Conservation (phyloP, 2,113 vertebrate genomes). For the Psittacula cyanocephala region DNA sequence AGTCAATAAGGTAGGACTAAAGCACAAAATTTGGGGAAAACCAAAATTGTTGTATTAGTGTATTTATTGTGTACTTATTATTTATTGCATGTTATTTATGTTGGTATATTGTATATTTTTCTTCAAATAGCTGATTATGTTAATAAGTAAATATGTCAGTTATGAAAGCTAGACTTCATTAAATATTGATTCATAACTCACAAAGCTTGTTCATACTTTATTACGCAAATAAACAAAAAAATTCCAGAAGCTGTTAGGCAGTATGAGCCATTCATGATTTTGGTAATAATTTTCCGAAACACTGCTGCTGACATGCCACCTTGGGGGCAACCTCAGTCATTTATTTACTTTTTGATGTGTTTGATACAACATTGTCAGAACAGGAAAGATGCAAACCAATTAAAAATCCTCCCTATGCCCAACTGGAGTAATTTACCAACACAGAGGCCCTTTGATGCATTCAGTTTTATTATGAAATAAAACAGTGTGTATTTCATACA, state of each 20-base stretch:
- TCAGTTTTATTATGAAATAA: conserved; percentile 71
- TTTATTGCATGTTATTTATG: neutral
- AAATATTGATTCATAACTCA: conserved; percentile 48
- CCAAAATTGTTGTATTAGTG: neutral
- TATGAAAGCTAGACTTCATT: conserved; percentile 31
- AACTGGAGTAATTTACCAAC: conserved; percentile 57
- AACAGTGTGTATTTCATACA: conserved; percentile 16
- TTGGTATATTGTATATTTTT: conserved; percentile 1
- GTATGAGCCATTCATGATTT: conserved; percentile 32
- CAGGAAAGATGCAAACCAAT: conserved; percentile 62
- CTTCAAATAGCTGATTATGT: conserved; percentile 27
- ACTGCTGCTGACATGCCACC: conserved; percentile 35
- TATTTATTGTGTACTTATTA: neutral
- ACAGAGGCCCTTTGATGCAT: conserved; percentile 8
- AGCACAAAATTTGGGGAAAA: neutral
- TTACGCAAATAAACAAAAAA: conserved; percentile 20
- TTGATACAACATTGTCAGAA: conserved; percentile 51
- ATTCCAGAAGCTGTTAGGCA: conserved; percentile 20
- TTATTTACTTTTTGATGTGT: conserved; percentile 67
- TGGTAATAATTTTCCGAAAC: conserved; percentile 54
- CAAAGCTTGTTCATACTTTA: conserved; percentile 25
- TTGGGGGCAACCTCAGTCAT: conserved; percentile 42
- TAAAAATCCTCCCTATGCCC: conserved; percentile 54
- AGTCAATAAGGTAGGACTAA: neutral
- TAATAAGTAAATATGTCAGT: conserved; percentile 25